Percentiles rank a stretch among this genome's conserved stretches.
Conservation (phyloP, 2,888 invertebrate genomes). For the Dermolepida albohirtum region DNA sequence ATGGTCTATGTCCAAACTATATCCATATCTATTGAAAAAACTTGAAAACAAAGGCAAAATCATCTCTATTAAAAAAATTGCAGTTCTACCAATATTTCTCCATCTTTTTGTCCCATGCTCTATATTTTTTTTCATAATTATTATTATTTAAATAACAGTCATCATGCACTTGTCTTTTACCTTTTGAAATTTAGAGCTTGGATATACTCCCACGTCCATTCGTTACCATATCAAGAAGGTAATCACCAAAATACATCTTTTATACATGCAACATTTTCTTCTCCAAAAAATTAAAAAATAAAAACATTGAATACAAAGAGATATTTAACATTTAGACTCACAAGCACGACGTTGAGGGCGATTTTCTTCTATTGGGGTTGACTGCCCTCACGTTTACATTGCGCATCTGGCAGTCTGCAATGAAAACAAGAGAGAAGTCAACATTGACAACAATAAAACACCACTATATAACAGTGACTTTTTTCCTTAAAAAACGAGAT, state of each 20-base stretch:
- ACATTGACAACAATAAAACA: conserved; percentile 56
- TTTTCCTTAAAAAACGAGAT: background rate
- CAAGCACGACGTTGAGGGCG: conserved; percentile 76
- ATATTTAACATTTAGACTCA: conserved; percentile 67
- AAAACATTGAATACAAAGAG: conserved; percentile 57
- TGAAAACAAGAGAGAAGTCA: conserved; percentile 75
- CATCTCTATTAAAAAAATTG: background rate
- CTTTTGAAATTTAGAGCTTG: conserved; percentile 43
- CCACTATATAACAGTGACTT: conserved; percentile 39
- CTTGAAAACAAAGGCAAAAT: no score
- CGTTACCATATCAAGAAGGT: background rate
- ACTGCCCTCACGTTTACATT: conserved; percentile 80
- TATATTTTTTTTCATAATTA: background rate
- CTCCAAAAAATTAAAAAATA: background rate
- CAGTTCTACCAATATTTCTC: background rate
- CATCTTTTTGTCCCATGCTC: conserved; percentile 1
- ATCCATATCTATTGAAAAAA: no score
- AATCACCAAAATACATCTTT: conserved; percentile 9
- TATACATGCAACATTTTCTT: conserved; percentile 31
- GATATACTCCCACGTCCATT: conserved; percentile 40
- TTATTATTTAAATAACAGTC: conserved; percentile 16
- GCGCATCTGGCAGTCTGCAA: conserved; percentile 82
- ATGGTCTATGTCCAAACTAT: no score
- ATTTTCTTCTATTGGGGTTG: conserved; percentile 76
- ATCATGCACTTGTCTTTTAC: conserved; percentile 28